Evolutionary conservation across 1,140 invertebrate species (phyloP).

Genomic region (Plodia interpunctella): DNA sequence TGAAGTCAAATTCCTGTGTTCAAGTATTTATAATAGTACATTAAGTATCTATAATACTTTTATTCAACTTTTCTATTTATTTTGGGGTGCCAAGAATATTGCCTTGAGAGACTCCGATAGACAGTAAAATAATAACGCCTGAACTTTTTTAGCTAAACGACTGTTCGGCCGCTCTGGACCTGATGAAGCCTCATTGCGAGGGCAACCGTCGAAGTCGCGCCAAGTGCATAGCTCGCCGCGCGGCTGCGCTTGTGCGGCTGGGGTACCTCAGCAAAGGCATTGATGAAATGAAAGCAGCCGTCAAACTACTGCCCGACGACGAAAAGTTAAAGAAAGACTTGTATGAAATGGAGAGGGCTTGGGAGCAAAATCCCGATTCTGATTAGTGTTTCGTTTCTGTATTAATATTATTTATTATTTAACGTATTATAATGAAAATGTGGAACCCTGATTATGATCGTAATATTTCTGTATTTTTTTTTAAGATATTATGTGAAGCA

Average conservation of each 20-base stretch:
- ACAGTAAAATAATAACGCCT: neutral
- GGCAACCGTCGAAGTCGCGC: constrained; percentile 84
- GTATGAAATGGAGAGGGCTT: constrained; percentile 70
- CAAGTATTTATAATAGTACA: neutral
- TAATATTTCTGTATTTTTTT: no score
- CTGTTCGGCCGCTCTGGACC: constrained; percentile 82
- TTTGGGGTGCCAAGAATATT: neutral
- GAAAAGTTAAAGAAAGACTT: constrained; percentile 69
- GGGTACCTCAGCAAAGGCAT: constrained; percentile 85
- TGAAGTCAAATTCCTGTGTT: no score
- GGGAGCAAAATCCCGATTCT: constrained; percentile 75
- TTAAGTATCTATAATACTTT: no score
- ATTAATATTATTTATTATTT: neutral
- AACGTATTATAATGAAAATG: no score
- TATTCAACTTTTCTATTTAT: no score
- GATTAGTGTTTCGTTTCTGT: constrained; percentile 29
- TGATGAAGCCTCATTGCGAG: constrained; percentile 83
- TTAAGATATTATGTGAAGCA: no score
- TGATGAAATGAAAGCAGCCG: constrained; percentile 84
- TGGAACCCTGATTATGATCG: no score
- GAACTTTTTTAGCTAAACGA: constrained; percentile 57
- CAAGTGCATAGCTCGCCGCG: constrained; percentile 83
- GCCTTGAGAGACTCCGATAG: neutral
- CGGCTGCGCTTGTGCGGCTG: constrained; percentile 83
- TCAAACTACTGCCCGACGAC: constrained; percentile 78